Conservation (phyloP, 2,888 invertebrate genomes). For the Aethes cnicana region DNA sequence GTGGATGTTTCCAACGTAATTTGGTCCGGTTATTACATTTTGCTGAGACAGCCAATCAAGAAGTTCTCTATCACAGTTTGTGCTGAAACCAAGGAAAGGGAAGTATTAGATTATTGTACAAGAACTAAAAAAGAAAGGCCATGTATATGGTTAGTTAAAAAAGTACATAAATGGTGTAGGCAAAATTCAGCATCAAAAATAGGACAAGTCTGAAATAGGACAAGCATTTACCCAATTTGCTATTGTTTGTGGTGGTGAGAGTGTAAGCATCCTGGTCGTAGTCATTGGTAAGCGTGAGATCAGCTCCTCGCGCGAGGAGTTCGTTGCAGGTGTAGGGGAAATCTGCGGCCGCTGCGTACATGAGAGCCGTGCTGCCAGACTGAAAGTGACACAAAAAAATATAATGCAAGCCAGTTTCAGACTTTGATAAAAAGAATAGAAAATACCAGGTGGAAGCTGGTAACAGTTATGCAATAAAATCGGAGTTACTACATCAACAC, state of each 20-base stretch:
- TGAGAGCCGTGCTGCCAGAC: slow-evolving; percentile 94
- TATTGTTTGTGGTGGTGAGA: slow-evolving; percentile 85
- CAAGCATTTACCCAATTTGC: slow-evolving; percentile 70
- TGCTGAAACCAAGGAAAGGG: slow-evolving; percentile 76
- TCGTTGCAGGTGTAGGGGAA: slow-evolving; percentile 95
- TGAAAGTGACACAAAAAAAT: slow-evolving; percentile 56
- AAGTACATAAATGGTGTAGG: too few relatives aligned
- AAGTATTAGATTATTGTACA: slow-evolving; percentile 3
- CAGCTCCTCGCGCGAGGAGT: slow-evolving; percentile 89
- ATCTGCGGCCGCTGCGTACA: slow-evolving; percentile 95
- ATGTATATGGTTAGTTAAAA: slow-evolving; percentile 2
- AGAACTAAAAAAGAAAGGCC: slow-evolving; percentile 1
- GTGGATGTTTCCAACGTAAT: slow-evolving; percentile 63
- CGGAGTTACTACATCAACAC: too few relatives aligned
- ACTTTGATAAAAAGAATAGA: too few relatives aligned
- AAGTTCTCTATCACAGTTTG: slow-evolving; percentile 91
- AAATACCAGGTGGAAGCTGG: neutral
- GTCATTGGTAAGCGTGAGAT: slow-evolving; percentile 90
- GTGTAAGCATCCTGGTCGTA: slow-evolving; percentile 92
- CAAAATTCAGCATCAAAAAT: too few relatives aligned
- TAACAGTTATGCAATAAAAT: too few relatives aligned
- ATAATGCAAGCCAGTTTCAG: too few relatives aligned
- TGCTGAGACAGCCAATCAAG: slow-evolving; percentile 82
- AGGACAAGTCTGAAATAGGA: neutral
- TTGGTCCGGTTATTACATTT: slow-evolving; percentile 62